phyloP scores from a whole-genome alignment of 2,113 vertebrate species.

The Elephantulus edwardii region DNA sequence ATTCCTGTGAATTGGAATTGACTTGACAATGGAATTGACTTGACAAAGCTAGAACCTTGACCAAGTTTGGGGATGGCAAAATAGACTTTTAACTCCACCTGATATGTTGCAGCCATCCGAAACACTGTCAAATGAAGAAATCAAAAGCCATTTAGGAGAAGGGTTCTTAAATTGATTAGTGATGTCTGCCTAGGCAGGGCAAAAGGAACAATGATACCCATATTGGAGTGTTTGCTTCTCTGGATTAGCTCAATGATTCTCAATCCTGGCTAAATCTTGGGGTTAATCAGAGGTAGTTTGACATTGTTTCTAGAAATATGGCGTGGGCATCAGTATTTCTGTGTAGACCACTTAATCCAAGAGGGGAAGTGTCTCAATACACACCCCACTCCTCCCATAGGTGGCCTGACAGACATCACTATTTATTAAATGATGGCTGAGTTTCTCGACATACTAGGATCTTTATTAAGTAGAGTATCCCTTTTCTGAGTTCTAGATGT shows the following conservation, averaged over 20 bases:
- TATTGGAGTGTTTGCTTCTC: neutral
- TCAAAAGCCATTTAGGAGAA: neutral
- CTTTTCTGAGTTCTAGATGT: neutral
- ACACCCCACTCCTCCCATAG: neutral
- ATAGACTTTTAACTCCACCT: neutral
- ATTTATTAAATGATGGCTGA: neutral
- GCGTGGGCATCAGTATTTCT: neutral
- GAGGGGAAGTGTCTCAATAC: neutral
- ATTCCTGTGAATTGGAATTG: too few relatives aligned
- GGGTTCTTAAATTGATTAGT: neutral
- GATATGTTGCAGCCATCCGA: neutral
- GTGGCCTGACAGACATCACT: neutral
- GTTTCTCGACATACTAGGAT: neutral
- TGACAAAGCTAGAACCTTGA: neutral
- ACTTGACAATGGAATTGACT: neutral
- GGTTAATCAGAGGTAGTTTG: neutral
- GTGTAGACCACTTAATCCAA: too few relatives aligned
- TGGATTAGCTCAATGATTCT: neutral
- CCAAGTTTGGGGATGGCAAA: neutral
- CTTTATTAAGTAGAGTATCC: neutral
- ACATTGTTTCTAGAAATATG: neutral
- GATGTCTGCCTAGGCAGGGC: constrained; percentile 20
- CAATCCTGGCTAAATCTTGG: neutral
- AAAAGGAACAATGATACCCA: accelerated
- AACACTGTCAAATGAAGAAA: neutral